Base-by-base conservation (phyloP, 2,888 invertebrate genomes). In the Argynnis bischoffii region DNA sequence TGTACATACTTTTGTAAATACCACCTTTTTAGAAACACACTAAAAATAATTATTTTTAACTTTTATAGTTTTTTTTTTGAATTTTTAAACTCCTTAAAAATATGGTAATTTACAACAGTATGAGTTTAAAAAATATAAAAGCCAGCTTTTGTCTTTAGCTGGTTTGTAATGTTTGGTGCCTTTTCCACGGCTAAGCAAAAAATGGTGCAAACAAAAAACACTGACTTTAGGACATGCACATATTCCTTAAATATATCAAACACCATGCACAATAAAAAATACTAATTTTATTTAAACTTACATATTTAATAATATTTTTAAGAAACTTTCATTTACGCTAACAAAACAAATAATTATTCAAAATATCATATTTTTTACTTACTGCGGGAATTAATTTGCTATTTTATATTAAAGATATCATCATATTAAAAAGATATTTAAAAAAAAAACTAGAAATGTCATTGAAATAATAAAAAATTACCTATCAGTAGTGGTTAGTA, bases 151-250 rank as follows among this genome's bases (percentile, higher is more conserved):
- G 55, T 55, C 21, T 18, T 8, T 4, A 55, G 50, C 60, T 66
- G 60, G 55, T 60, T 26, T 2, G 6, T 31, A 26, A 57, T 51
- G 48, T 63, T 63, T 54, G 13, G 64, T 73, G 67, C 69, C 69
- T 67, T 72, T 66, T 73, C 70, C 71, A 76, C 78, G 82, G 85
- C 89, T 74, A 88, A 89, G 89, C 89, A 66, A 81, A 86, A 41
- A 41, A 65, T 75, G 81, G 88, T 89, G 90, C 88, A 76, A 76
- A 85, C 78, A 80, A 83, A 77, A 79, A 81, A 72, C 71, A 67
- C 53, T 54, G 64, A 71, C 63, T 67, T 56, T 72, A 59, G 60
- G 60, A 70, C 76, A 76, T 76, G 77, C 77, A 68, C 61, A 56
- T 5, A 68, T 61, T 64, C 56, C 55, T 55, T 41, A 11, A 41